Evolutionary conservation across 2,113 vertebrate species (phyloP).

Genomic region (Petromus typicus): DNA sequence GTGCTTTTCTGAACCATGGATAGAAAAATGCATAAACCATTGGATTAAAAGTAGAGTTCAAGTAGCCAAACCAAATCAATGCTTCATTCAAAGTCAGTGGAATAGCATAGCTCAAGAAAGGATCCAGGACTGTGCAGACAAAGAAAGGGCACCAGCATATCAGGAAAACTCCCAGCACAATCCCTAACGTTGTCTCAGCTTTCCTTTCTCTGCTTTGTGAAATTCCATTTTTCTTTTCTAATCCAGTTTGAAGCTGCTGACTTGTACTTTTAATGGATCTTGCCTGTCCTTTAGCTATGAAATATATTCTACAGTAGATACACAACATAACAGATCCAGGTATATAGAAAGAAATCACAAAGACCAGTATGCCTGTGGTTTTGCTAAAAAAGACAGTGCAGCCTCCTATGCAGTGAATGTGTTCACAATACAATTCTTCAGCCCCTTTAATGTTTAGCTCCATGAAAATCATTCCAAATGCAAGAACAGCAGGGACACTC

Average conservation of each 20-base stretch:
- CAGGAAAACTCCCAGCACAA: conserved; percentile 90
- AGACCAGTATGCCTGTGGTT: conserved; percentile 85
- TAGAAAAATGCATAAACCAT: conserved; percentile 92
- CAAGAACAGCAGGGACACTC: conserved; percentile 87
- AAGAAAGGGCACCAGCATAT: conserved; percentile 92
- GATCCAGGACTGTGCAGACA: conserved; percentile 86
- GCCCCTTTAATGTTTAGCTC: conserved; percentile 88
- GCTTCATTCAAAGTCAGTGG: conserved; percentile 85
- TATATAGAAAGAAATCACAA: conserved; percentile 88
- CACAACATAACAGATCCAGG: conserved; percentile 89
- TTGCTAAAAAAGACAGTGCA: conserved; percentile 89
- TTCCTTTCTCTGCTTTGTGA: conserved; percentile 86
- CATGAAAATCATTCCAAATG: conserved; percentile 90
- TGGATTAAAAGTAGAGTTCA: conserved; percentile 92
- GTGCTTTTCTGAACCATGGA: conserved; percentile 90
- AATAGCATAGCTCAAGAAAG: conserved; percentile 86
- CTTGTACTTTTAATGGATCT: conserved; percentile 83
- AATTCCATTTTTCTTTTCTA: conserved; percentile 75
- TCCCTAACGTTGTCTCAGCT: conserved; percentile 89
- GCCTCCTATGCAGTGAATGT: conserved; percentile 83
- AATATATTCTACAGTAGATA: conserved; percentile 89
- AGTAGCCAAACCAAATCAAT: conserved; percentile 91
- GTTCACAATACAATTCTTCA: conserved; percentile 84
- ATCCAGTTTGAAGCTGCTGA: conserved; percentile 72
- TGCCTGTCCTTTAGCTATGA: conserved; percentile 87